phyloP scores from a whole-genome alignment of 2,113 vertebrate genomes.

The Callipepla californica region DNA sequence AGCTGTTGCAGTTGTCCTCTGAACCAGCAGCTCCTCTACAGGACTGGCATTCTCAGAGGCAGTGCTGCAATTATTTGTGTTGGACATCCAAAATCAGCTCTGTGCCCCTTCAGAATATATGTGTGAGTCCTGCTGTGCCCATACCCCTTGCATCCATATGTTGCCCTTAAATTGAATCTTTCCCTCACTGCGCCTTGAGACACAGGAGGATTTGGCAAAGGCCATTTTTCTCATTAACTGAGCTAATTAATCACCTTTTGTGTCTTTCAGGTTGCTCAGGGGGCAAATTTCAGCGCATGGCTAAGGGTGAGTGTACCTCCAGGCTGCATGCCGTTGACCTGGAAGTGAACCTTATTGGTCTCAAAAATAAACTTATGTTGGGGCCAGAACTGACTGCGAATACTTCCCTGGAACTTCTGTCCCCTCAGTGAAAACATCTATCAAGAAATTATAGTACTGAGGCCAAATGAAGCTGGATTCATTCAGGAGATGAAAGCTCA shows the following conservation, averaged over 20 bases:
- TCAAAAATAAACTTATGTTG: background rate
- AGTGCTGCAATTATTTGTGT: background rate
- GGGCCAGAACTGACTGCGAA: background rate
- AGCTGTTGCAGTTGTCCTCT: background rate
- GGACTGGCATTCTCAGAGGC: background rate
- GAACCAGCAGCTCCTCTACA: background rate
- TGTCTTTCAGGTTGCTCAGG: background rate
- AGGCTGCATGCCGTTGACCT: background rate
- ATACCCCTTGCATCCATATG: background rate
- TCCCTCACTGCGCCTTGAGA: background rate
- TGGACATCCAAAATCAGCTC: background rate
- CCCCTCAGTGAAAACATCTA: background rate
- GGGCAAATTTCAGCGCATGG: background rate
- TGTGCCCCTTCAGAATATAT: background rate
- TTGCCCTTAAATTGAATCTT: background rate
- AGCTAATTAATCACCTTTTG: accelerated
- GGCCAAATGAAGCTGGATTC: constrained; percentile 12
- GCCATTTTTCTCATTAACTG: background rate
- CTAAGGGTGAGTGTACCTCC: background rate
- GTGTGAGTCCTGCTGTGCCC: background rate
- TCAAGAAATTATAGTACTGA: background rate
- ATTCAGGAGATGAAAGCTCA: constrained; percentile 8
- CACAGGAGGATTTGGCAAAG: background rate
- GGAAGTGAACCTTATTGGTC: background rate
- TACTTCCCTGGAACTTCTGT: background rate